Percentiles rank a stretch among this genome's conserved stretches.
These are phyloP conservation scores for Drosophila koepferae DNA, from an alignment of 2,888 invertebrate genomes.

Conservation along the genomic window DNA sequence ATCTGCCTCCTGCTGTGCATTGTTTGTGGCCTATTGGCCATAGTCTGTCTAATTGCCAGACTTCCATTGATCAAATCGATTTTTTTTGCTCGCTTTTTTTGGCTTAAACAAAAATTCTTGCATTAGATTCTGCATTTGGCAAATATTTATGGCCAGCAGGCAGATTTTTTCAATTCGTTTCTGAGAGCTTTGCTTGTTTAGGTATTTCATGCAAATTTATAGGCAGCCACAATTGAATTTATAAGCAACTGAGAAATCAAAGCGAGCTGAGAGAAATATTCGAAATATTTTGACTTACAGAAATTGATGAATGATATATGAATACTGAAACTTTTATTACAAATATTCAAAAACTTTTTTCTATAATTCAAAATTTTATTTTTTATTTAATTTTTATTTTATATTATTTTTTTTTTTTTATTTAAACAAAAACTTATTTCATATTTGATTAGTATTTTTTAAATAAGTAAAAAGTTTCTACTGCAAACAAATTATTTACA, in stretches of 20 bases:
- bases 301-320: too few relatives aligned
- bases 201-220: not conserved
- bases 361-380: too few relatives aligned
- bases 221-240: too few relatives aligned
- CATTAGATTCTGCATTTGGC: constrained; percentile 49
- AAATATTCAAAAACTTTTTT: too few relatives aligned
- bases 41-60: constrained; percentile 45
- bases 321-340: too few relatives aligned
- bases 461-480: too few relatives aligned
- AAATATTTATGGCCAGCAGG: constrained; percentile 56
- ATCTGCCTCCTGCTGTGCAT: constrained; percentile 34
- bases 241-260: not conserved
- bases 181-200: not conserved
- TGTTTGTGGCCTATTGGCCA: constrained; percentile 18
- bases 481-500: too few relatives aligned
- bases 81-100: constrained; percentile 22
- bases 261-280: not conserved
- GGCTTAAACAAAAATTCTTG: not conserved
- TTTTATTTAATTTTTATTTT: too few relatives aligned
- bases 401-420: too few relatives aligned
- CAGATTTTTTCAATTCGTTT: constrained; percentile 1
- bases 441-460: too few relatives aligned
- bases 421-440: too few relatives aligned
- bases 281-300: not conserved
- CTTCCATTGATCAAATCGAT: constrained; percentile 47